Base-by-base conservation (phyloP, 2,113 vertebrate species). In the Oceanites oceanicus region DNA sequence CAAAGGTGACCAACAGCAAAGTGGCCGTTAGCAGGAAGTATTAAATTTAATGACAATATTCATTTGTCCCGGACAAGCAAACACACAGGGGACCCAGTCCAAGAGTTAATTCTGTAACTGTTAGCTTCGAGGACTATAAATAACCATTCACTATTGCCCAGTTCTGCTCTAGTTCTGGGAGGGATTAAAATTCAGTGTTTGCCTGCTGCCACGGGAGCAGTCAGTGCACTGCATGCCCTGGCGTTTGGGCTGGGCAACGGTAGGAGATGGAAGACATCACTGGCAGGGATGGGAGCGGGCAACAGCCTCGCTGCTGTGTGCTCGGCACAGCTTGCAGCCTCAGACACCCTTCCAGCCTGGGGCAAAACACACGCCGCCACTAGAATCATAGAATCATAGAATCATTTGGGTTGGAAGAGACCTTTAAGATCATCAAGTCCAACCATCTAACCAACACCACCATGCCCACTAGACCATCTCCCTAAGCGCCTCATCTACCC, bases 161-260 rank as follows among this genome's bases (percentile, higher is more conserved):
- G 59, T 87, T 7, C 87, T 81, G 91, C 90, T 72, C 86, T 55
- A 4, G 18, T 49, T 47, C 52, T 26, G 40, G 38, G 11, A 66
- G 13, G n/a, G 40, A 27, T 40, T n/a, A 30, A 40, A 52, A 47
- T n/a, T 25, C 18, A 5, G 23, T 0, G 4, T 30, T 55, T 16
- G 10, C 3, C 20, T 30, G 58, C 56, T 56, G 63, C 40, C 32
- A 3, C 0, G 18, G 62, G 49, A 17, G 18, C 47, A 10, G 21
- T 7, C 11, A 56, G 15, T 2, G 19, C 32, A 18, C 4, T 20
- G 7, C 19, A 1, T 2, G 6, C 6, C 1, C 3, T 5, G 45
- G 50, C 9, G 21, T 6, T 11, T 10, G 65, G 47, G n/a, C 21
- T 8, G 49, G 59, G 59, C 47, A 8, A 11, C 1, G 11, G 59